phyloP scores from a whole-genome alignment of 2,113 vertebrate species.

The Myrmophylax atrothorax region DNA sequence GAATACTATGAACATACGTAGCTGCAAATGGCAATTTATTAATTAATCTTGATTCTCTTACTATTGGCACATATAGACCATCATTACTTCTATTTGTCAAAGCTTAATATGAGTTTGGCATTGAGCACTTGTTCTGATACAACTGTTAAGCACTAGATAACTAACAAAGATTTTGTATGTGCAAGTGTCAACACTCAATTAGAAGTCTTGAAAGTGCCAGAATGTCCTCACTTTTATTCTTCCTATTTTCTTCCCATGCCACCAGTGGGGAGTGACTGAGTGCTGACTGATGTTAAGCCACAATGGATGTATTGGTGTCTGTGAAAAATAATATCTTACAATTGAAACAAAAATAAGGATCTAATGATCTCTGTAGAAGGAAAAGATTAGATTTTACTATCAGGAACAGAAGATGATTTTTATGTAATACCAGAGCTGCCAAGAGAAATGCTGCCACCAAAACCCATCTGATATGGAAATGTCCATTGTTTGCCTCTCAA shows the following conservation, averaged over 20 bases:
- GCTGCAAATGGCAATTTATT: background rate
- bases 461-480: background rate
- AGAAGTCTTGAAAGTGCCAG: background rate
- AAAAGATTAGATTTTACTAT: background rate
- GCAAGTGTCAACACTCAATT: background rate
- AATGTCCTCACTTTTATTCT: background rate
- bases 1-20: background rate
- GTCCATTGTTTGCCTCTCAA: background rate
- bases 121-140: background rate
- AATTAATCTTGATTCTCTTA: background rate
- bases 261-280: rapidly evolving
- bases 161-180: background rate
- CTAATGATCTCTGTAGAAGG: background rate
- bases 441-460: background rate
- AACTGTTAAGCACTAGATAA: background rate
- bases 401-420: background rate
- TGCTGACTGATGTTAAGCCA: background rate
- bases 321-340: background rate
- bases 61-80: background rate
- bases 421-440: background rate
- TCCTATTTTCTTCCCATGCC: background rate
- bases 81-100: background rate
- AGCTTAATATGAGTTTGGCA: background rate
- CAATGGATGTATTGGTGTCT: background rate
- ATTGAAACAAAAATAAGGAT: background rate